A percentile compares a stretch with the other conserved stretches of the same genome.
These are phyloP conservation scores for Drosophila parvula DNA, from an alignment of 1,140 invertebrate species.

Conservation along the genomic window DNA sequence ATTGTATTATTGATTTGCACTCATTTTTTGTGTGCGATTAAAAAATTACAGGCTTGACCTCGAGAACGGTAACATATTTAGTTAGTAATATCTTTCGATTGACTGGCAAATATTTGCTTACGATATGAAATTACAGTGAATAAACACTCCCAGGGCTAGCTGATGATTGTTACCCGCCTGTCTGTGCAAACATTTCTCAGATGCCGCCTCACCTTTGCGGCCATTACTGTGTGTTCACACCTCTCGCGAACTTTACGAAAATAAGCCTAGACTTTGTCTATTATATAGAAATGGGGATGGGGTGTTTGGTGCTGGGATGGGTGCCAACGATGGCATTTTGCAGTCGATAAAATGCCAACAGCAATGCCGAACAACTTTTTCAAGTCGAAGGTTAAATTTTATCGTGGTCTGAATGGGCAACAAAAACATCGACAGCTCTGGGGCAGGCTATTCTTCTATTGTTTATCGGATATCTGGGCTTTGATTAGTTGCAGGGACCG, in stretches of 20 bases:
- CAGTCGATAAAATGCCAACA: slow-evolving; percentile 69
- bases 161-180: neutral
- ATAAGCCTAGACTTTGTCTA: slow-evolving; percentile 27
- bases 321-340: slow-evolving; percentile 55
- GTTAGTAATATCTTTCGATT: slow-evolving; percentile 2
- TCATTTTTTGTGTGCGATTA: slow-evolving; percentile 8
- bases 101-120: slow-evolving; percentile 6
- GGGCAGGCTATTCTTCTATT: slow-evolving; percentile 47
- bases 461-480: slow-evolving; percentile 61
- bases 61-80: slow-evolving; percentile 7
- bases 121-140: neutral
- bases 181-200: neutral
- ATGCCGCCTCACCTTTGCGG: slow-evolving; percentile 11
- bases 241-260: slow-evolving; percentile 24
- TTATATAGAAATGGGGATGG: neutral
- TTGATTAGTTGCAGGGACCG: slow-evolving; percentile 54
- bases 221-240: slow-evolving; percentile 27
- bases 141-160: neutral
- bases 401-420: slow-evolving; percentile 48
- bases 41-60: slow-evolving; percentile 9
- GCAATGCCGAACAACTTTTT: slow-evolving; percentile 60
- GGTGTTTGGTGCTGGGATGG: slow-evolving; percentile 5
- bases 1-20: neutral
- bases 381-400: slow-evolving; percentile 80
- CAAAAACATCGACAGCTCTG: slow-evolving; percentile 25